Base-by-base conservation (phyloP, 1,140 invertebrate genomes). In the Paralvinella palmiformis region DNA sequence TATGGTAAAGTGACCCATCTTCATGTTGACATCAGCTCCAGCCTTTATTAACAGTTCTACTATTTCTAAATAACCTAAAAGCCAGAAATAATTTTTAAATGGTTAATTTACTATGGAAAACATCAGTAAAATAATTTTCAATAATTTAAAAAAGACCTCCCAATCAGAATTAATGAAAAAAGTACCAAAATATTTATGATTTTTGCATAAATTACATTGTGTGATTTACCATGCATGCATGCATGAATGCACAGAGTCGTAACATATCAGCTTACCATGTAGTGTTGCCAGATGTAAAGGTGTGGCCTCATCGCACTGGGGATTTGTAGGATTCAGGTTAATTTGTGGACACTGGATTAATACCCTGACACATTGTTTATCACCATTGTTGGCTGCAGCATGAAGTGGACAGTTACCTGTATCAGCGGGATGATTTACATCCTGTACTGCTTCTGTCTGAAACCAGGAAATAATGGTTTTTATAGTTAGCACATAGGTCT, bases 361-460 rank as follows among this genome's bases (percentile, higher is more conserved):
- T 20, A 72, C 59, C n/a, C 69, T 60, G 4, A 78, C 74, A 3
- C 79, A 58, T 7, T 71, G 60, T 10, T 65, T 35, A 64, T 71
- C 75, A 17, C 78, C 78, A 62, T 64, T 72, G 65, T 79, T 79
- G 17, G 73, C 71, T 13, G 79, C 78, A 33, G 76, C 75, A 68
- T 81, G 79, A 7, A 81, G 68, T 6, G 78, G 69, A 20, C 75
- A 76, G 69, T 81, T 81, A 0, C 79, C 79, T 24, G 76, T 78
- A 55, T 78, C 73, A 33, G 74, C 69, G 10, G 74, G 59, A 36
- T 63, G 61, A 63, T 80, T 79, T 2, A 75, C 65, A 63, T 79
- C 70, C 22, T 36, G 29, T 37, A 59, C 45, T 35, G 73, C 68
- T 58, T 71, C 68, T 4, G 72, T 69, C 73, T 75, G 64, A 48